A percentile compares a stretch with the other conserved stretches of the same genome.
Conservation (phyloP, 1,140 invertebrate species). For the Sarcophaga peregrina region DNA sequence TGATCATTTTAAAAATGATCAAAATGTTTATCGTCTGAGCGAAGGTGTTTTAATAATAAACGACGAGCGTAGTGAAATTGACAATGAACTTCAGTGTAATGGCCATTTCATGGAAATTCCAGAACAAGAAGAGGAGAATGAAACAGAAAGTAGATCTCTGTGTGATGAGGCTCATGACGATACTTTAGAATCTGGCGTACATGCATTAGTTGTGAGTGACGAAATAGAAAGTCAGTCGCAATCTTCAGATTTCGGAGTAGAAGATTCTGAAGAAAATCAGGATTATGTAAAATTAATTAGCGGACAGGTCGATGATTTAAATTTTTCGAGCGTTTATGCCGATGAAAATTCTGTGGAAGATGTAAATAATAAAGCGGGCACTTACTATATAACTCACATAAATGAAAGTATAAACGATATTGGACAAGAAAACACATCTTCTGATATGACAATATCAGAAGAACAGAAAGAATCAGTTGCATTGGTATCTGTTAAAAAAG, state of each 20-base stretch:
- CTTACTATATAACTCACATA: too few relatives aligned
- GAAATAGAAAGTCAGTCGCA: background rate
- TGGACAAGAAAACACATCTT: background rate
- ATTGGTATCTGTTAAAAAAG: background rate
- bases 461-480: background rate
- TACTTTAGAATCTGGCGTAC: background rate
- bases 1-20: background rate
- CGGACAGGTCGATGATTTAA: background rate
- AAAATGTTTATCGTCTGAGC: background rate
- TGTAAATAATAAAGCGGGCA: background rate
- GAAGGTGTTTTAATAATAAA: background rate
- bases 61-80: background rate
- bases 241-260: background rate
- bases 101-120: constrained; percentile 6
- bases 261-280: background rate
- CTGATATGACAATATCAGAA: background rate
- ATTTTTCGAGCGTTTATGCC: background rate
- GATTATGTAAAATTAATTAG: background rate
- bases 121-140: background rate
- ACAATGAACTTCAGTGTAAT: constrained; percentile 21
- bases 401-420: too few relatives aligned
- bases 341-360: constrained; percentile 7
- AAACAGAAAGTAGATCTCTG: background rate
- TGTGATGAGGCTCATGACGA: background rate
- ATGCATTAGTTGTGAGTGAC: background rate